Evolutionary conservation across 2,113 vertebrate species (phyloP), one percentile per base, ranked within the genome.

Genomic region (Trochalopteron elliotii): DNA sequence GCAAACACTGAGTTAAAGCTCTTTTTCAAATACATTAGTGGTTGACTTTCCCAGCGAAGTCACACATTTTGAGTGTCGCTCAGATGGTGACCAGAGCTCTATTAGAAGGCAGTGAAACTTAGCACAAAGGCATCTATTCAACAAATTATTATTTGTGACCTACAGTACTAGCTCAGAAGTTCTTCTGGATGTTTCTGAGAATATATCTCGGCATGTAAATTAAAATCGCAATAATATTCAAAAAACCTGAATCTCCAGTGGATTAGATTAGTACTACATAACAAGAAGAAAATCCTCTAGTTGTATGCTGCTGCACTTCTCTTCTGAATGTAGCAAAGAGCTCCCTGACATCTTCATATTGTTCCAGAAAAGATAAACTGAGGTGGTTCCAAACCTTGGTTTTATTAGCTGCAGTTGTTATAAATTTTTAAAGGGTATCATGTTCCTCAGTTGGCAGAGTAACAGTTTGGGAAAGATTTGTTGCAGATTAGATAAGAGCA

Each of bases 361-460:
- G 56, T 89, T 95, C 89, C 91, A 86, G 83, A 80, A 94, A 96
- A 95, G 89, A 93, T 72, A 81, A 96, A 96, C 94, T 27, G 91
- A 93, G 87, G 92, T 70, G 27, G 45, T 97, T 96, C 93, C 95
- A 94, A 89, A 83, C 92, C 71, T 70, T 70, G 64, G 80, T 93
- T 96, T 97, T 96, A 95, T 89, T 95, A 96, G 85, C 95, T 96
- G 75, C 79, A 63, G 75, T 84, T 89, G 84, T 89, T 96, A 93
- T 92, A 93, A 87, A 80, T 96, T 97, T 96, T 96, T 80, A 88
- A 92, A 89, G 77, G 53, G 35, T 74, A 59, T 49, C 45, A 35
- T 72, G 75, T 88, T 72, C 84, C 90, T 79, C 8, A 40, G 30
- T 78, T 89, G 85, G 94, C 97, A 89, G 69, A 74, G 59, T 50